A percentile compares a stretch with the other conserved stretches of the same genome.
Conservation (phyloP, 2,797 vertebrate species). For the Spinus olivaceus region DNA sequence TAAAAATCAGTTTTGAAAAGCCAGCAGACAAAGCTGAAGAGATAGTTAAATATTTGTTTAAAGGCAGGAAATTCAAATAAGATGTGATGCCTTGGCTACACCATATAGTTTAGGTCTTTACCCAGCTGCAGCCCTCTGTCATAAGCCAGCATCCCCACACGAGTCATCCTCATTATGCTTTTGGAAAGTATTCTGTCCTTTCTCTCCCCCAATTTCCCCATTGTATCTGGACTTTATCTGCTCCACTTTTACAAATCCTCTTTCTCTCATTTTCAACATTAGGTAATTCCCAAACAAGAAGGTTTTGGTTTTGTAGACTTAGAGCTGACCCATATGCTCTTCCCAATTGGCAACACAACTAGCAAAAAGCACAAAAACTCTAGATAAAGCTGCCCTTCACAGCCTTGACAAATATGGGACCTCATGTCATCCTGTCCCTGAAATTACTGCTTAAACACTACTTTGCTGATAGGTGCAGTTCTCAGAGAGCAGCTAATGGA, state of each 20-base stretch:
- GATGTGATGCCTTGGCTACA: background rate
- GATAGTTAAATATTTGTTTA: background rate
- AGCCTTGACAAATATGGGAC: background rate
- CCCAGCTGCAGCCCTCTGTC: background rate
- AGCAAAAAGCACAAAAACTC: background rate
- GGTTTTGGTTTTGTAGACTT: background rate
- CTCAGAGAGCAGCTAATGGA: background rate
- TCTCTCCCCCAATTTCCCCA: background rate
- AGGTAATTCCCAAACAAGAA: background rate
- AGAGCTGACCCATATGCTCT: background rate
- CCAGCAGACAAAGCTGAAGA: background rate
- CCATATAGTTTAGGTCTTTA: background rate
- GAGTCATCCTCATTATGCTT: background rate
- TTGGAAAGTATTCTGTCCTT: background rate
- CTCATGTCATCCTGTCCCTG: background rate
- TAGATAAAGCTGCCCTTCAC: background rate
- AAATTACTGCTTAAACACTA: background rate
- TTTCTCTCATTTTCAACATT: background rate
- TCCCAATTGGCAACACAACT: background rate
- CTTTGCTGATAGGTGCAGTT: background rate
- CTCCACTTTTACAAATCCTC: background rate
- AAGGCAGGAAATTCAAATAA: background rate
- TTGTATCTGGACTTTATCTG: background rate
- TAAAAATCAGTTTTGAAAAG: background rate
- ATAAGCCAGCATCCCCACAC: background rate